Evolutionary conservation across 2,113 vertebrate genomes (phyloP), one percentile per base, ranked within the genome.

Genomic region (Vidua chalybeata): DNA sequence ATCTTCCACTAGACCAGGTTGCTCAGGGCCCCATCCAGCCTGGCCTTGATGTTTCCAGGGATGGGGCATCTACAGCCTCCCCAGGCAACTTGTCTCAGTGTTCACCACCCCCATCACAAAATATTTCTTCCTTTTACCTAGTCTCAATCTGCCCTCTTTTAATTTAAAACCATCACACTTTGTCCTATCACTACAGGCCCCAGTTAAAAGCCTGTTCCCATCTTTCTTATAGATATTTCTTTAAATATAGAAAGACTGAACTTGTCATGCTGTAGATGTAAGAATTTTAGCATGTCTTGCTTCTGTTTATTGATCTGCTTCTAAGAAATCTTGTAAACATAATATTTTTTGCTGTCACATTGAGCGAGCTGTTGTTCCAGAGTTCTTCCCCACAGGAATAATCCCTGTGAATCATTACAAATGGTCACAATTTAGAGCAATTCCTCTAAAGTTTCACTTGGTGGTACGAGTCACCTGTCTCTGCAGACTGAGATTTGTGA

Each of bases 301-400:
- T 78, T 87, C 84, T 81, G 20, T 62, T 89, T 75, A 55, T 51
- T 58, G 48, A 74, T 62, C 43, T 79, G 27, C 62, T 81, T 11
- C 31, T 61, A 58, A 79, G 76, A 73, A 80, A 76, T 19, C 24
- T 35, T n/a, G 41, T 9, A 86, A 88, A 52, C 6, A 6, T 8
- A 22, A 23, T 6, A 11, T 30, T 58, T 75, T 90, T 83, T 76
- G 13, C 35, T 69, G 31, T 45, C 19, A 62, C 13, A 20, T 30
- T 31, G n/a, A 69, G n/a, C 0, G 0, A 2, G 1, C 46, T 69
- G 2, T 73, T 84, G 19, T 73, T 74, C 20, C 31, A 9, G 31
- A 49, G 27, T 28, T 86, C 86, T 90, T 88, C 62, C 84, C 31
- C 46, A 33, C 21, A 71, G 56, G 35, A 93, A 37, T 66, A 77